A percentile compares a stretch with the other conserved stretches of the same genome.
Conservation (phyloP, 2,797 vertebrate species). For the Carcharodon carcharias region DNA sequence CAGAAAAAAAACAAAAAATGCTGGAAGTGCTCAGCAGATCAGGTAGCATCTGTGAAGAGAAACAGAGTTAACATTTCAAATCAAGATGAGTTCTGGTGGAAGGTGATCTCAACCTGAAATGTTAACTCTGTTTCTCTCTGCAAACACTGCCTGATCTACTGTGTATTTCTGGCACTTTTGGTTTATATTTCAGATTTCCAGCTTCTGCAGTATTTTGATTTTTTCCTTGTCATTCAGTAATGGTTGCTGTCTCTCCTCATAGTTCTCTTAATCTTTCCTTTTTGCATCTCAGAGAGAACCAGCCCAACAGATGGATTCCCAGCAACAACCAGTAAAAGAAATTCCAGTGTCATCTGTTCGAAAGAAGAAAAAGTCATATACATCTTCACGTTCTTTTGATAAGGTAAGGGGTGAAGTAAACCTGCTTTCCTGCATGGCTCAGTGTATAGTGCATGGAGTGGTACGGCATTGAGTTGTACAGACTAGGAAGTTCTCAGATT, state of each 20-base stretch:
- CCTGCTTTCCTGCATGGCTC: background rate
- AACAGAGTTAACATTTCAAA: no score
- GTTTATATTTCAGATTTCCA: background rate
- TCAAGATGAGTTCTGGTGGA: background rate
- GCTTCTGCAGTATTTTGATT: background rate
- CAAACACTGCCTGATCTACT: background rate
- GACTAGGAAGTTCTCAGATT: background rate
- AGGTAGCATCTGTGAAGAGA: no score
- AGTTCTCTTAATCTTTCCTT: no score
- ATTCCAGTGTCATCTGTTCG: background rate
- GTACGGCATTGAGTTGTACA: background rate
- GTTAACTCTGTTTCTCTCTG: no score
- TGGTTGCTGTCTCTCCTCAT: background rate
- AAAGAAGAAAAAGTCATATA: background rate
- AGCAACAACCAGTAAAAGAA: background rate
- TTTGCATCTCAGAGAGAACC: background rate
- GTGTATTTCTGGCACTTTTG: background rate
- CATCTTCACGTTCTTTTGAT: background rate
- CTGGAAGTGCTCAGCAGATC: background rate
- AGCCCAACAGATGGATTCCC: background rate
- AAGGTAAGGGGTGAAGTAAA: slow-evolving; percentile 11
- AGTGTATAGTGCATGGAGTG: background rate
- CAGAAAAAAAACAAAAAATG: background rate
- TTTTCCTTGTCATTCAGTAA: background rate
- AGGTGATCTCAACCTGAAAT: background rate